phyloP scores from a whole-genome alignment of 2,797 vertebrate genomes.

The Loris lydekkerianus region DNA sequence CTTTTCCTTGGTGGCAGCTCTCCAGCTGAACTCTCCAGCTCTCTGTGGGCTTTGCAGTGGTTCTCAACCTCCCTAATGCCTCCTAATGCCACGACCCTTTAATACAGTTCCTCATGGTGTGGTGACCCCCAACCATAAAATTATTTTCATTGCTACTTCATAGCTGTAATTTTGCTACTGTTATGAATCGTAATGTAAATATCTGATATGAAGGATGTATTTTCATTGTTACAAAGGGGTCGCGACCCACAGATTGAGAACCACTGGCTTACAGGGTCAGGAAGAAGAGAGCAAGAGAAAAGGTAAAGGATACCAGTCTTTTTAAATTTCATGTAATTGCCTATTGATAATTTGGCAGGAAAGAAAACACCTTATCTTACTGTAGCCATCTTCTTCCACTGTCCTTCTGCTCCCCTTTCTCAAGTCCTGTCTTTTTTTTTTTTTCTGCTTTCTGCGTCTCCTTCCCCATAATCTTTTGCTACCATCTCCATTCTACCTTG shows the following conservation, averaged over 20 bases:
- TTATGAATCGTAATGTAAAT: too few relatives aligned
- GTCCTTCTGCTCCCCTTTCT: background rate
- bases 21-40: background rate
- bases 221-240: too few relatives aligned
- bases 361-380: background rate
- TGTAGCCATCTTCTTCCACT: background rate
- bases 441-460: background rate
- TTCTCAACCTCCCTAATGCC: too few relatives aligned
- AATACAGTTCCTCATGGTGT: too few relatives aligned
- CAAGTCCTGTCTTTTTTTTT: background rate
- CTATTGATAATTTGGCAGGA: background rate
- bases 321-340: too few relatives aligned
- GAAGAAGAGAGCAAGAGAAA: background rate
- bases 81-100: too few relatives aligned
- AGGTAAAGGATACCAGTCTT: background rate
- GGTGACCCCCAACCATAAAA: too few relatives aligned
- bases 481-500: background rate
- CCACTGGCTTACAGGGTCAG: too few relatives aligned
- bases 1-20: background rate
- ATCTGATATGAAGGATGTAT: too few relatives aligned
- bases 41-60: background rate
- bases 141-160: too few relatives aligned
- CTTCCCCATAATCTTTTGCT: background rate
- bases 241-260: too few relatives aligned
- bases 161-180: too few relatives aligned